Percentiles rank a stretch among this genome's conserved stretches.
Conservation (phyloP, 1,140 invertebrate species). For the Mactra quadrangularis region DNA sequence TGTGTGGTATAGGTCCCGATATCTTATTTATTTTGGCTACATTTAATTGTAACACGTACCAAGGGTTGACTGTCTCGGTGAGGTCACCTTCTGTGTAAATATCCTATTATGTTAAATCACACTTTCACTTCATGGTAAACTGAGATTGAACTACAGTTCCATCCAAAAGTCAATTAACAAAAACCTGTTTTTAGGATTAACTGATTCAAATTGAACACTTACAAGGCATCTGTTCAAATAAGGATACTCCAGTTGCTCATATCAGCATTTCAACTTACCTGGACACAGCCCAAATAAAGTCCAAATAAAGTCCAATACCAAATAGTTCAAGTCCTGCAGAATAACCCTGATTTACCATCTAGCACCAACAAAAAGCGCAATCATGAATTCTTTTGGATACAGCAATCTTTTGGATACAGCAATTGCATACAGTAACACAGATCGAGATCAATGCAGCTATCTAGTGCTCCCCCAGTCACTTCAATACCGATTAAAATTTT, state of each 20-base stretch:
- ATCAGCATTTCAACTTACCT: no score
- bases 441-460: no score
- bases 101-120: slow-evolving; percentile 42
- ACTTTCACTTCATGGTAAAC: slow-evolving; percentile 12
- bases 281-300: no score
- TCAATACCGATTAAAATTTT: no score
- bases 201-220: neutral
- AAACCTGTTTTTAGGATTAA: neutral
- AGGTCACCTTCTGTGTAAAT: slow-evolving; percentile 44
- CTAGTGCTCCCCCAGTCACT: no score
- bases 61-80: neutral
- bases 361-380: no score
- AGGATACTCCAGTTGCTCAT: no score
- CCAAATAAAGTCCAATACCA: neutral
- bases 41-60: slow-evolving; percentile 35
- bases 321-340: no score
- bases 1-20: slow-evolving; percentile 18
- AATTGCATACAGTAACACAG: no score
- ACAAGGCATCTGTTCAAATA: neutral
- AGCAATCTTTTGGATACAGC: no score
- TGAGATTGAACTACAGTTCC: neutral
- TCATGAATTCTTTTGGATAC: no score
- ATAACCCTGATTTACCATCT: no score
- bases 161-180: neutral
- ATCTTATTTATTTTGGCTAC: slow-evolving; percentile 30